Evolutionary conservation across 2,797 vertebrate species (phyloP).

Genomic region (Eidolon dupreanum): DNA sequence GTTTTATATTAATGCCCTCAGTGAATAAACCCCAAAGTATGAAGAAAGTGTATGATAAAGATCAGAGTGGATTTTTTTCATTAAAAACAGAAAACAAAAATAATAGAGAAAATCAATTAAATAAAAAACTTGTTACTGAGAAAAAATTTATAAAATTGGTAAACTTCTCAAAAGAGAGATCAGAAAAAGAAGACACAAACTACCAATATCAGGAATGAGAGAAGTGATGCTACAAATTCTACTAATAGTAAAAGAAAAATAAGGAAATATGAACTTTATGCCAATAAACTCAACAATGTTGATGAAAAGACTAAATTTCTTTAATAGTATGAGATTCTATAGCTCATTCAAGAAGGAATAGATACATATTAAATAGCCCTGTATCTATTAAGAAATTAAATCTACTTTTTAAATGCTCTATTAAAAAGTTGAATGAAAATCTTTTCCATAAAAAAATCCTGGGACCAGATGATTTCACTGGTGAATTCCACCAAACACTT

Average conservation of each 20-base stretch:
- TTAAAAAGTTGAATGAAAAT: slow-evolving; percentile 26
- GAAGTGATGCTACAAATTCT: neutral
- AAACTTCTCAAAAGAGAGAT: neutral
- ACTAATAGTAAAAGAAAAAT: neutral
- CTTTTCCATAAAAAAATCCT: neutral
- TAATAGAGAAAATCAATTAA: slow-evolving; percentile 3
- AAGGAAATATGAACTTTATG: neutral
- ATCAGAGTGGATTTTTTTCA: too few relatives aligned
- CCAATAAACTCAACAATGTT: neutral
- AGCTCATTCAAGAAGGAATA: neutral
- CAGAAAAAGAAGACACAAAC: neutral
- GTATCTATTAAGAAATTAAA: neutral
- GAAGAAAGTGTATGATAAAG: neutral
- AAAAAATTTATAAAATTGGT: slow-evolving; percentile 41
- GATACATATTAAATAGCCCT: neutral
- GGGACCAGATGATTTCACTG: neutral
- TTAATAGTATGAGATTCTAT: neutral
- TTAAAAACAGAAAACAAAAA: neutral
- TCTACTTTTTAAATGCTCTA: neutral
- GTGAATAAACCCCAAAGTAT: neutral
- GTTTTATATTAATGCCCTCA: neutral
- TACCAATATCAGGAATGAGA: neutral
- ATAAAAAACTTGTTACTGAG: neutral
- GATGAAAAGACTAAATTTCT: neutral
- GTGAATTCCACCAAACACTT: neutral